Evolutionary conservation across 2,888 invertebrate genomes (phyloP).

Genomic region (Cataglyphis altisquamis): DNA sequence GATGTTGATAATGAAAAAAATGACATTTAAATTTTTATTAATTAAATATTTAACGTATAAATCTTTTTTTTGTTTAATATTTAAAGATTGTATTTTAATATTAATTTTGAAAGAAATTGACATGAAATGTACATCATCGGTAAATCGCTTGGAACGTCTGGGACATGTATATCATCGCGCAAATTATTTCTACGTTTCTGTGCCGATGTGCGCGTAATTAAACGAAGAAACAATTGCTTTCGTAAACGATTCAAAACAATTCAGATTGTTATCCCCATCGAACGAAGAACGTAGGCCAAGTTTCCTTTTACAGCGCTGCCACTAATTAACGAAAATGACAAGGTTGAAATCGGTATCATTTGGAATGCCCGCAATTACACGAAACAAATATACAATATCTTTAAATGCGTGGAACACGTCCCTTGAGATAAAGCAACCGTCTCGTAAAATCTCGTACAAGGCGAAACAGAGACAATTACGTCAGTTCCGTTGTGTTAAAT

Average conservation of each 20-base stretch:
- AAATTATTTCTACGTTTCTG: constrained; percentile 26
- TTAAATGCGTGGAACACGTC: neutral
- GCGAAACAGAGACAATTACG: neutral
- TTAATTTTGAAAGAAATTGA: neutral
- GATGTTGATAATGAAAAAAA: neutral
- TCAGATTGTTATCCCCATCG: constrained; percentile 24
- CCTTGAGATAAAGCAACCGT: neutral
- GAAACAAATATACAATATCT: neutral
- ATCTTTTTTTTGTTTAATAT: neutral
- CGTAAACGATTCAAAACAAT: constrained; percentile 36
- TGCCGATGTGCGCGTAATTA: constrained; percentile 20
- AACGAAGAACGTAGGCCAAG: constrained; percentile 53
- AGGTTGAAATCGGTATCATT: neutral
- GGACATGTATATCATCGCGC: neutral
- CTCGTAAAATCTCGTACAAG: neutral
- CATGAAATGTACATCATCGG: neutral
- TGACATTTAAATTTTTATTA: neutral
- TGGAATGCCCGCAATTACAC: constrained; percentile 7
- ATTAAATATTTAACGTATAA: neutral
- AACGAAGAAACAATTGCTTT: constrained; percentile 11
- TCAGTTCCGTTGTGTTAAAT: neutral
- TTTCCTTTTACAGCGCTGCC: constrained; percentile 36
- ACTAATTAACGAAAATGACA: constrained; percentile 28
- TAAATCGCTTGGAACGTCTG: neutral
- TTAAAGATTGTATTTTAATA: neutral